Evolutionary conservation across 2,888 invertebrate genomes (phyloP), one percentile per base, ranked within the genome.

Genomic region (Cremastinae sp.): DNA sequence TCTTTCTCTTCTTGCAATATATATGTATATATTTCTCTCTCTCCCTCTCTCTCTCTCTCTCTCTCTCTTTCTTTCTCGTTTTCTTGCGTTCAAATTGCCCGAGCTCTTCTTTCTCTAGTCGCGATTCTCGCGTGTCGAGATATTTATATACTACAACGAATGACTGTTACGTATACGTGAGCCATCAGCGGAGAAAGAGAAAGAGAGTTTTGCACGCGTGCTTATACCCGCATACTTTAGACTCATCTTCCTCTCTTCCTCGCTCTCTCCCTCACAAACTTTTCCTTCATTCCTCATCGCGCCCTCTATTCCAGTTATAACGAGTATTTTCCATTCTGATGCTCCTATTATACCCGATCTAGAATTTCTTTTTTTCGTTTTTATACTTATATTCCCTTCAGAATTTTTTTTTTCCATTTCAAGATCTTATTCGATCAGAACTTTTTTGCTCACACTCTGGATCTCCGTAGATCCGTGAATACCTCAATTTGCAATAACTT

Each of bases 181-280:
- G 61, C 10, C 49, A n/a, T n/a, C n/a, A 47, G 56, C 28, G 56
- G 69, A 69, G 69, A 49, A 49, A 54, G 8, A 53, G 34, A 53
- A 14, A 53, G 36, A 54, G 14, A 45, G 49, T 69, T 69, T 51
- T 59, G 77, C 78, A 78, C 79, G 80, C 80, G 78, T 75, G 78
- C 76, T 70, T 74, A 77, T 53, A 69, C 49, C 43, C 47, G 34
- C 56, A 47, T 73, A 53, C 73, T 69, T 75, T 66, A 47, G 36
- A 69, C 64, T 47, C 59, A 34, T 59, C 74, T 49, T 16, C 38
- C 47, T 75, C 18, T 18, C 38, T 59, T 43, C 41, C 16, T 9
- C 14, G 20, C 20, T 12, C 34, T 5, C 9, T 38, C 41, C 34
- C 20, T 68, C 36, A 59, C 59, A 16, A 65, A 70, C 53, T 65